Percentiles rank a stretch among this genome's conserved stretches.
These are phyloP conservation scores for Helicoverpa zea DNA, from an alignment of 1,140 invertebrate genomes.

Conservation along the genomic window DNA sequence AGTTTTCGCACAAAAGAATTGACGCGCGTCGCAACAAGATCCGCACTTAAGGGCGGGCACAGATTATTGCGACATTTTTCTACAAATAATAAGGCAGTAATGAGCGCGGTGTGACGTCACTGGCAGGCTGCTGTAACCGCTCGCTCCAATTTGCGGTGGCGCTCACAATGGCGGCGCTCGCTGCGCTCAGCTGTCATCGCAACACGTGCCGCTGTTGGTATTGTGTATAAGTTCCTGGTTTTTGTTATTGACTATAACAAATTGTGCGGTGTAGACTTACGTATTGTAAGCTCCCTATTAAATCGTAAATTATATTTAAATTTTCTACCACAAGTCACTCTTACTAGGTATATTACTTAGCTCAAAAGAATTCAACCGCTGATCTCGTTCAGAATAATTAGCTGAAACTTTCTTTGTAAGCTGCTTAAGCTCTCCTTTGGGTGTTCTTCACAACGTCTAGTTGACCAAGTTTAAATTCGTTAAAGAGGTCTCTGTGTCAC, in stretches of 20 bases:
- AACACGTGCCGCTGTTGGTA: constrained; percentile 26
- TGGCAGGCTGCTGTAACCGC: constrained; percentile 27
- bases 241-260: constrained; percentile 19
- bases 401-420: too few species aligned
- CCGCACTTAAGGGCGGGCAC: neutral
- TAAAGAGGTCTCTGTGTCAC: too few species aligned
- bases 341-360: neutral
- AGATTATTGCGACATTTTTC: constrained; percentile 38
- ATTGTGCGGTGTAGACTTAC: constrained; percentile 4
- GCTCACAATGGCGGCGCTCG: constrained; percentile 36
- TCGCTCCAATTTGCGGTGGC: constrained; percentile 49
- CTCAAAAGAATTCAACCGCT: too few species aligned
- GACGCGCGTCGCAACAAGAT: constrained; percentile 1
- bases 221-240: constrained; percentile 32
- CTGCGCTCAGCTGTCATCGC: constrained; percentile 42
- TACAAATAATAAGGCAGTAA: constrained; percentile 46
- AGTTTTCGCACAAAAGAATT: constrained; percentile 27
- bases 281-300: neutral
- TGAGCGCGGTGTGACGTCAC: constrained; percentile 29
- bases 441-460: too few species aligned
- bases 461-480: too few species aligned
- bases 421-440: too few species aligned
- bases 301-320: neutral
- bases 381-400: too few species aligned
- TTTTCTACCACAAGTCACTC: neutral